Percentiles rank a stretch among this genome's conserved stretches.
These are phyloP conservation scores for Champsocephalus esox DNA, from an alignment of 2,797 vertebrate species.

Conservation along the genomic window DNA sequence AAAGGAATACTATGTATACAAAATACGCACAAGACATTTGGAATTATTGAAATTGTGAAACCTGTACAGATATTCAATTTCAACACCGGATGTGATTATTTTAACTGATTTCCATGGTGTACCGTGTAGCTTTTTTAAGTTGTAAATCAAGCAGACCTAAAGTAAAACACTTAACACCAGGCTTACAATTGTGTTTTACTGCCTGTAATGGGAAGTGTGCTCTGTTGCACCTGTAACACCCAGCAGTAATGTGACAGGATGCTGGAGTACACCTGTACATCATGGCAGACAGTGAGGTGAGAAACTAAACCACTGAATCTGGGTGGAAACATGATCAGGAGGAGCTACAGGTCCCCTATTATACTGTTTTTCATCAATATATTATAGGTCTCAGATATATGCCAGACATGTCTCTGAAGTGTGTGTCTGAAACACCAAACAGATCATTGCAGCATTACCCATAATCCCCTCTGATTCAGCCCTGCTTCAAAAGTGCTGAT, in stretches of 20 bases:
- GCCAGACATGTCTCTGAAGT: too few species aligned
- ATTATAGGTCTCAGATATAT: too few species aligned
- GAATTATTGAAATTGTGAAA: not conserved
- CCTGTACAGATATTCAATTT: not conserved
- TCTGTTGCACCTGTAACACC: not conserved
- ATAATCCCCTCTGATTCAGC: too few species aligned
- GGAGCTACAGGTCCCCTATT: slow-evolving; percentile 9
- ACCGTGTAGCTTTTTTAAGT: not conserved
- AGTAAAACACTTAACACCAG: not conserved
- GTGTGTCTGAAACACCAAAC: too few species aligned
- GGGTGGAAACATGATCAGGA: slow-evolving; percentile 13
- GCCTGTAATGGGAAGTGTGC: not conserved
- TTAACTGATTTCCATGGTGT: not conserved
- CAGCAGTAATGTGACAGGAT: not conserved
- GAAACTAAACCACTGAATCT: not conserved
- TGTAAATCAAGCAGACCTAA: not conserved
- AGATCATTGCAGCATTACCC: too few species aligned
- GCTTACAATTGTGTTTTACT: not conserved
- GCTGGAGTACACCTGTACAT: not conserved
- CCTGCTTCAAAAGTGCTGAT: too few species aligned
- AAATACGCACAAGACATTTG: not conserved
- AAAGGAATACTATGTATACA: not conserved
- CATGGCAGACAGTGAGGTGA: not conserved
- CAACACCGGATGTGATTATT: not conserved
- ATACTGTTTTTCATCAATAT: too few species aligned